Percentiles rank a stretch among this genome's conserved stretches.
Conservation (phyloP, 2,888 invertebrate genomes). For the Belgica antarctica region DNA sequence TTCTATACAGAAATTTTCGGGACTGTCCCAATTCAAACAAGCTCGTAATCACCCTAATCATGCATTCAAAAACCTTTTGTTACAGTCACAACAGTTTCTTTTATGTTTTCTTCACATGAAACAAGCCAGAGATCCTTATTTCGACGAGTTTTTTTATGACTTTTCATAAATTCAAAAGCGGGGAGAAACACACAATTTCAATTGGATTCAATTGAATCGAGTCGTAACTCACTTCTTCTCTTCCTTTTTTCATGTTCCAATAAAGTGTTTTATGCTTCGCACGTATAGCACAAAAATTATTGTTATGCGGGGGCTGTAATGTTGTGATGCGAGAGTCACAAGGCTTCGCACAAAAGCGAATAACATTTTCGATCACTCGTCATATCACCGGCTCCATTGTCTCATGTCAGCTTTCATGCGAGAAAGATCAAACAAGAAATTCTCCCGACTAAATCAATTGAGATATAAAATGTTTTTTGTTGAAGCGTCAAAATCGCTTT, state of each 20-base stretch:
- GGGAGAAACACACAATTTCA: no score
- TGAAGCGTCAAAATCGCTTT: slow-evolving; percentile 22
- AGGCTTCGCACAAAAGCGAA: background rate
- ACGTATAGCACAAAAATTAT: slow-evolving; percentile 9
- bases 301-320: slow-evolving; percentile 13
- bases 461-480: slow-evolving; percentile 23
- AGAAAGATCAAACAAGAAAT: background rate
- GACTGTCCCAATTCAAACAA: no score
- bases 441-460: slow-evolving; percentile 35
- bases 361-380: background rate
- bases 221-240: slow-evolving; percentile 29
- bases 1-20: no score
- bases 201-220: slow-evolving; percentile 38
- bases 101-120: no score
- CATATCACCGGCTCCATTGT: slow-evolving; percentile 25
- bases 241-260: background rate
- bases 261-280: background rate
- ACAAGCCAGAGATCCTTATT: no score
- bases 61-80: no score
- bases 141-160: no score
- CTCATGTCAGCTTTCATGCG: slow-evolving; percentile 21
- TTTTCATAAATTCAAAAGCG: no score
- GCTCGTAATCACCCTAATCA: no score
- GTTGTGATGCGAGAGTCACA: slow-evolving; percentile 7
- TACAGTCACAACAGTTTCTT: no score